Base-by-base conservation (phyloP, 1,140 invertebrate species). In the Cydia strobilella region DNA sequence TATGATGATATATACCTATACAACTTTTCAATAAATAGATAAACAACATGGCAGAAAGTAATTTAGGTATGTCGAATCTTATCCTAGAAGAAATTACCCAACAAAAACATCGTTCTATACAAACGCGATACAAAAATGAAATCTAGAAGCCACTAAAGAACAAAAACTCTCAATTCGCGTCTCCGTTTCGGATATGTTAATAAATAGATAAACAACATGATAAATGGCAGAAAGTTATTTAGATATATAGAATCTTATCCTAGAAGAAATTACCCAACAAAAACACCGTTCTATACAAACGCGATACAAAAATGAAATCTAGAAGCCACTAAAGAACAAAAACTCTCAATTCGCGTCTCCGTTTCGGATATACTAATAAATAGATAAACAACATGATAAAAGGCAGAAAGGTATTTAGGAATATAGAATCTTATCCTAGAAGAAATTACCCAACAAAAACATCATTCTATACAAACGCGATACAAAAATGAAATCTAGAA, bases 111-210 rank as follows among this genome's bases (percentile, higher is more conserved):
- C 15, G 48, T 51, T 51, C 0, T 51, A 15, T 45, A 59, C 20
- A 59, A 59, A 23, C 45, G 48, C 48, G 18, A 59, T 59, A 59
- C 20, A 23, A 23, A 23, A 59, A 59, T 59, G 54, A 59, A 59
- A 20, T 59, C 54, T 59, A 59, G n/a, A 59, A n/a, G 42, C 42
- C 42, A 7, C 10, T 20, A 59, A 23, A 10, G 10, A 9, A 59
- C 31, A 87, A 84, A 82, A 85, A 77, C 79, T 81, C 78, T 59
- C 65, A 79, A 82, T 79, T 81, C 78, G 76, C 74, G 77, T 82
- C 75, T 77, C 75, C 75, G 77, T 79, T 85, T 86, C 80, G 80
- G 82, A n/a, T n/a, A n/a, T n/a, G n/a, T n/a, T n/a, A 39, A 9
- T 9, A 10, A 39, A 10, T 10, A 39, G 9, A 1, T 39, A 39